Percentiles rank a stretch among this genome's conserved stretches.
Evolutionary conservation across 2,888 invertebrate species (phyloP).

Genomic region (Eucera pruinosa): DNA sequence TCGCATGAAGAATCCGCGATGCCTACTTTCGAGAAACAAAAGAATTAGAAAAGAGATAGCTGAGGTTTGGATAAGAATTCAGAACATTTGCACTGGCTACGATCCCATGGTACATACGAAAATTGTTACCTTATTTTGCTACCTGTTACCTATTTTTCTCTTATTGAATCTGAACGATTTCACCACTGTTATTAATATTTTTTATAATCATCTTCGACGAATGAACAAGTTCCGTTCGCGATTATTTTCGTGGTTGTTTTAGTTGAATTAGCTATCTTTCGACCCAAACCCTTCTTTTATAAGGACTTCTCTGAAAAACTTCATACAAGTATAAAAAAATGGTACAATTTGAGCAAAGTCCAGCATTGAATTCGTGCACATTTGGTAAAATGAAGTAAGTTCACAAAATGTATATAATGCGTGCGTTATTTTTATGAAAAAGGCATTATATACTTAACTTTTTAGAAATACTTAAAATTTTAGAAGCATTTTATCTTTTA

Average conservation of each 20-base stretch:
- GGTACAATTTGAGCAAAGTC: too few relatives aligned
- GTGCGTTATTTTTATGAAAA: too few relatives aligned
- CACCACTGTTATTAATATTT: background rate
- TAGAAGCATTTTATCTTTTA: too few relatives aligned
- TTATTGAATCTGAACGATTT: background rate
- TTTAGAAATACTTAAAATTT: too few relatives aligned
- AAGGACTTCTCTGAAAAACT: background rate
- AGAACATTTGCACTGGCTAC: background rate
- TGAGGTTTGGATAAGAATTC: conserved; percentile 10
- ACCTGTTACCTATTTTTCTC: background rate
- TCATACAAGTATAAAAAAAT: too few relatives aligned
- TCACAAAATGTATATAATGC: too few relatives aligned
- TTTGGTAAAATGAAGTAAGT: too few relatives aligned
- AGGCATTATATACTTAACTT: too few relatives aligned
- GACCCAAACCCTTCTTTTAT: too few relatives aligned
- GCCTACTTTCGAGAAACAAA: background rate
- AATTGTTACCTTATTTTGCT: background rate
- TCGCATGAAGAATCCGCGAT: conserved; percentile 12
- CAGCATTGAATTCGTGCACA: too few relatives aligned
- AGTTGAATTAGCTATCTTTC: too few relatives aligned
- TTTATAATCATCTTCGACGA: background rate
- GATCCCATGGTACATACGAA: background rate
- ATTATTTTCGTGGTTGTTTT: background rate
- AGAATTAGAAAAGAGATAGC: background rate
- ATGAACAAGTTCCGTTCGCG: background rate